phyloP scores from a whole-genome alignment of 2,888 invertebrate genomes.

The Eudemis profundana region DNA sequence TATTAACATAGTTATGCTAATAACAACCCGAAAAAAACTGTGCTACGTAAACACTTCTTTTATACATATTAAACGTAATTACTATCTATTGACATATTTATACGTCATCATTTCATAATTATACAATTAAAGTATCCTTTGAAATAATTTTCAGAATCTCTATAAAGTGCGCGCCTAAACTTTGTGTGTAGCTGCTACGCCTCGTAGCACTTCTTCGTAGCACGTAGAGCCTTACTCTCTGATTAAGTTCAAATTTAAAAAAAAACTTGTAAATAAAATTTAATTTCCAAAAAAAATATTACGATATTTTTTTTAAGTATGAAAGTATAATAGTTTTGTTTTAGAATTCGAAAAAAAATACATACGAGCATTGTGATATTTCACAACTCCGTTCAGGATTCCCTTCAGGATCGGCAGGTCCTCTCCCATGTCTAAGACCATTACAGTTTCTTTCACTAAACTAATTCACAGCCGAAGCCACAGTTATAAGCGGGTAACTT shows the following conservation, averaged over 20 bases:
- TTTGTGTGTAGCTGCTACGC: conserved; percentile 25
- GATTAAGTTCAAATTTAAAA: background rate
- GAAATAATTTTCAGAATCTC: background rate
- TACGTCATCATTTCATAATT: background rate
- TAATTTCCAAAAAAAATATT: background rate
- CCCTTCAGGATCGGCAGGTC: conserved; percentile 96
- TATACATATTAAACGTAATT: too few relatives aligned
- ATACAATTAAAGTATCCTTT: background rate
- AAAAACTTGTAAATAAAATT: too few relatives aligned
- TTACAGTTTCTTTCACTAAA: conserved; percentile 77
- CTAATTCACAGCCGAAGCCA: conserved; percentile 84
- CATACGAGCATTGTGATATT: conserved; percentile 97
- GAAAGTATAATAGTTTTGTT: conserved; percentile 5
- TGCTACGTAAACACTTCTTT: too few relatives aligned
- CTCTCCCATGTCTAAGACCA: conserved; percentile 91
- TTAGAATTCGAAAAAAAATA: conserved; percentile 67
- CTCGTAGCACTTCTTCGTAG: conserved; percentile 35
- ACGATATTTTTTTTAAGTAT: background rate
- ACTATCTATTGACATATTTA: too few relatives aligned
- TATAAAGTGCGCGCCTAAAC: background rate
- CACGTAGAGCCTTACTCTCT: background rate
- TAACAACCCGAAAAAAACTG: too few relatives aligned
- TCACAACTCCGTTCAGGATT: conserved; percentile 95
- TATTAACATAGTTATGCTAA: too few relatives aligned
- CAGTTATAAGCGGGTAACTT: conserved; percentile 78